Conservation (phyloP, 2,888 invertebrate genomes). For the Calliphora vomitoria region DNA sequence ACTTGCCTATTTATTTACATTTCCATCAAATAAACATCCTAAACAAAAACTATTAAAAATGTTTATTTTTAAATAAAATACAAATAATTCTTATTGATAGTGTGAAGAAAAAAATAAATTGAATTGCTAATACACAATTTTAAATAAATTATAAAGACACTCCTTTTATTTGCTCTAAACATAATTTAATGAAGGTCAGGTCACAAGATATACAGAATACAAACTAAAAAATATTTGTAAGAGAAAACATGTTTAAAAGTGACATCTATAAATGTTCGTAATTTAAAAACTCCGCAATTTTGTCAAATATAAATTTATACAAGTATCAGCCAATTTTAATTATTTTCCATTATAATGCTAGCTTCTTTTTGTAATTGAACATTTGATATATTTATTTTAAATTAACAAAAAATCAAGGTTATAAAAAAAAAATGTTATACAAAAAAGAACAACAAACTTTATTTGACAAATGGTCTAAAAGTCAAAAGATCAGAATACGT, state of each 20-base stretch:
- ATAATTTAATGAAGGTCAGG: not conserved
- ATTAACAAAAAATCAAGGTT: constrained; percentile 5
- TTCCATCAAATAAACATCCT: not conserved
- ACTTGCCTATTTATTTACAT: not conserved
- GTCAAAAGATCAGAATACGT: not conserved
- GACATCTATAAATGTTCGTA: no score
- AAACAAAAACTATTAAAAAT: not conserved
- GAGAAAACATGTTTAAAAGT: not conserved
- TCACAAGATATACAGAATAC: no score
- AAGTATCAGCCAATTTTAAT: no score
- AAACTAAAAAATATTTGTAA: not conserved
- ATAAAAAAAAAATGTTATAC: not conserved
- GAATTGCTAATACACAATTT: not conserved
- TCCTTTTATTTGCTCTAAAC: not conserved
- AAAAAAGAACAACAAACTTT: not conserved
- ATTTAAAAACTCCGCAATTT: no score
- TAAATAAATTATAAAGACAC: constrained; percentile 3
- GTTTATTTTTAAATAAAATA: not conserved
- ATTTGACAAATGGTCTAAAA: constrained; percentile 18
- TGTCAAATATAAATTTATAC: no score
- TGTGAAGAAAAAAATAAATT: not conserved
- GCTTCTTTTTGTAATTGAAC: no score
- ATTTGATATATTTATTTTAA: no score
- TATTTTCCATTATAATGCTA: no score
- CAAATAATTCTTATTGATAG: not conserved